These are phyloP conservation scores for Sycobia sp. DNA, from an alignment of 1,140 invertebrate genomes.

Conservation along the genomic window DNA sequence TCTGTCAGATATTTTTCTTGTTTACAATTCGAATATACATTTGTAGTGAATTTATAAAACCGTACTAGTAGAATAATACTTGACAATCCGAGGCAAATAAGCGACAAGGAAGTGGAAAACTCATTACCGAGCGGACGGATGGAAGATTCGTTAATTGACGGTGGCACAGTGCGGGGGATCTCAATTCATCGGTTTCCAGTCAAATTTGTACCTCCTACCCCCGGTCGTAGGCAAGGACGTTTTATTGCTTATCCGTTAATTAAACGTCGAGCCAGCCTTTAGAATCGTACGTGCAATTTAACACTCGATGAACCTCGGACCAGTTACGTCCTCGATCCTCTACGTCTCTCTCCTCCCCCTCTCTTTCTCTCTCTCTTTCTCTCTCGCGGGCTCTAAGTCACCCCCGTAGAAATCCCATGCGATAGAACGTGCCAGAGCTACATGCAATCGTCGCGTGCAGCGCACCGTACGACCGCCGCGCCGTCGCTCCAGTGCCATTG, in stretches of 20 bases:
- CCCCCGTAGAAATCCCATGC: conserved; percentile 9
- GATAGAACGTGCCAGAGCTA: conserved; percentile 12
- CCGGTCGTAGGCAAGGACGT: conserved; percentile 14
- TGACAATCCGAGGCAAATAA: background rate
- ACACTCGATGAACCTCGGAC: conserved; percentile 33
- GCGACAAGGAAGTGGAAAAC: conserved; percentile 4
- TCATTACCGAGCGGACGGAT: conserved; percentile 24
- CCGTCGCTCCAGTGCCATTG: conserved; percentile 15
- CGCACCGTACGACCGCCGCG: conserved; percentile 11
- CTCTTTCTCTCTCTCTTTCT: conserved; percentile 5
- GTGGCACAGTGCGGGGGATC: conserved; percentile 23
- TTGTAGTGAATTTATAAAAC: too few species aligned
- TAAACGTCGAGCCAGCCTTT: conserved; percentile 34
- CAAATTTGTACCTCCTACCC: conserved; percentile 26
- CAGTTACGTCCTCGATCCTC: conserved; percentile 27
- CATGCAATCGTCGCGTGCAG: background rate
- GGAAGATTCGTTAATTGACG: conserved; percentile 29
- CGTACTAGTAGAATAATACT: too few species aligned
- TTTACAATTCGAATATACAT: too few species aligned
- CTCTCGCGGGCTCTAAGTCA: conserved; percentile 6
- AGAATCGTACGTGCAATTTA: conserved; percentile 36
- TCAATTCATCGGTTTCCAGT: conserved; percentile 31
- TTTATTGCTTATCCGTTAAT: conserved; percentile 38
- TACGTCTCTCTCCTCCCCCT: background rate
- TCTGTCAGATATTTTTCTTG: too few species aligned